Percentiles rank a stretch among this genome's conserved stretches.
phyloP scores from a whole-genome alignment of 1,140 invertebrate genomes.

The Pemphigus obesinymphae region DNA sequence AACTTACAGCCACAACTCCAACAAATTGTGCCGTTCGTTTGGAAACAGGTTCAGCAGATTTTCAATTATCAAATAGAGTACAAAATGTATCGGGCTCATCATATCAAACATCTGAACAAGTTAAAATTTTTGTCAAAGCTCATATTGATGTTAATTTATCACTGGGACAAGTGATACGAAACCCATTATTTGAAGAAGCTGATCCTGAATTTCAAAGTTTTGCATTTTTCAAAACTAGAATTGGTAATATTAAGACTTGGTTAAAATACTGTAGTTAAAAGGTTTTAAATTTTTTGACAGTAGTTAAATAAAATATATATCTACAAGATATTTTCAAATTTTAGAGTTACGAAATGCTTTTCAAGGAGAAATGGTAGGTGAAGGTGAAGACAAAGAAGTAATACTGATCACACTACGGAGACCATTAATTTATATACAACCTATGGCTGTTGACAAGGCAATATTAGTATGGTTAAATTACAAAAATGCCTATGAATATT shows the following conservation, averaged over 20 bases:
- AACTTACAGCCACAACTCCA: constrained; percentile 95
- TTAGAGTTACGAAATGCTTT: constrained; percentile 69
- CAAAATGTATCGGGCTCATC: constrained; percentile 74
- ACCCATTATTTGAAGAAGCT: constrained; percentile 92
- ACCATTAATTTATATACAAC: constrained; percentile 91
- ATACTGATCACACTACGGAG: constrained; percentile 85
- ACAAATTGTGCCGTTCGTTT: constrained; percentile 92
- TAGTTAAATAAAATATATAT: too few species aligned
- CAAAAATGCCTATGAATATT: constrained; percentile 97
- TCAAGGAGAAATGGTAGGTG: constrained; percentile 80
- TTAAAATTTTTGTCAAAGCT: constrained; percentile 88
- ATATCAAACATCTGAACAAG: constrained; percentile 58
- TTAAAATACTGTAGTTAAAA: not conserved
- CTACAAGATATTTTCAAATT: constrained; percentile 42
- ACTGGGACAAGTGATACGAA: constrained; percentile 86
- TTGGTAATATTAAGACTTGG: constrained; percentile 54
- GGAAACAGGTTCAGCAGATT: constrained; percentile 85
- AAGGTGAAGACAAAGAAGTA: constrained; percentile 80
- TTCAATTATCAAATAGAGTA: constrained; percentile 89
- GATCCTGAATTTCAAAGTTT: constrained; percentile 95
- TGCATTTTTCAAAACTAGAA: constrained; percentile 93
- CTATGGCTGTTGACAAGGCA: constrained; percentile 90
- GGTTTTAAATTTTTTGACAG: too few species aligned
- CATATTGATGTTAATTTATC: constrained; percentile 92
- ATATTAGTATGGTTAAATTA: constrained; percentile 98